Evolutionary conservation across 2,113 vertebrate species (phyloP), one percentile per base, ranked within the genome.

Genomic region (Otolemur garnettii): DNA sequence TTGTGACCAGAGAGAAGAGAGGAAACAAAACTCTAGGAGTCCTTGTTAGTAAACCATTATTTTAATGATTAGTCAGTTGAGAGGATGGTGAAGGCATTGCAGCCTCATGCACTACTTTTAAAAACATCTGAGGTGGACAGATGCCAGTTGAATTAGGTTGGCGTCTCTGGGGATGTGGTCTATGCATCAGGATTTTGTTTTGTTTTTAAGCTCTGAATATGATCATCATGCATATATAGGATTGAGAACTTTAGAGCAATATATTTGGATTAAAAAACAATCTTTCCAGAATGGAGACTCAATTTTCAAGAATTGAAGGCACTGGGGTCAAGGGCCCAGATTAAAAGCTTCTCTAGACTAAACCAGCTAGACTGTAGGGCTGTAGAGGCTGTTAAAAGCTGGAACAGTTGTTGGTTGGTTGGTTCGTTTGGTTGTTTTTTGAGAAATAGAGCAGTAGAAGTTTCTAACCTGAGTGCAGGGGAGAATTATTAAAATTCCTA

Each of bases 401-500:
- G 24, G 33, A 93, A 75, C 38, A 0, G 13, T 77, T 77, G 38
- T 38, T 38, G 2, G 4, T 38, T 38, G 38, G 38, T 38, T 38
- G 38, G 50, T 77, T 77, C 35, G 9, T 33, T 10, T 71, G 28
- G 55, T 30, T 42, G 18, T 33, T 10, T 71, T 33, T 60, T 30
- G 60, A 66, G 53, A 22, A 74, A n/a, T 69, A 69, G 38, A 50
- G 30, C 7, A 62, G n/a, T 80, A 22, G n/a, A 57, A 71, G 18
- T 62, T 69, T 83, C 30, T 50, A 53, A 66, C 2, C 80, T 75
- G 21, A 15, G 5, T 33, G 7, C 74, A 30, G 87, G 10, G 28
- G 4, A 72, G 59, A 69, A 82, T 82, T 82, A 78, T 81, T 89
- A 83, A 95, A 92, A 90, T 87, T 69, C 3, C 24, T 55, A 17